phyloP scores from a whole-genome alignment of 2,888 invertebrate species.

The Caradrina kadenii region DNA sequence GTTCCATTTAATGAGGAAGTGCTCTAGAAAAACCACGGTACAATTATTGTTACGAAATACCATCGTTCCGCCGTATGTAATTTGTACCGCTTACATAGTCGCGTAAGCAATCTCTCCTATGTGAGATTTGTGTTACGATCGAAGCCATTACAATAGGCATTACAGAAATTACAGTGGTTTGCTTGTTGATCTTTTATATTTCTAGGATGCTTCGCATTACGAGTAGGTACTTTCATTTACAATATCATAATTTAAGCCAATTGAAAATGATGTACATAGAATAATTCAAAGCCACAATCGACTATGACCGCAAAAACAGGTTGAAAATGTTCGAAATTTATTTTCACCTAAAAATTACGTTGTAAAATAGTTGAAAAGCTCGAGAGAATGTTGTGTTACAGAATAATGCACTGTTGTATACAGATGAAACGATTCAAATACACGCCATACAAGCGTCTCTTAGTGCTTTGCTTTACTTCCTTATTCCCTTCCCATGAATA shows the following conservation, averaged over 20 bases:
- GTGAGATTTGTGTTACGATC: constrained; percentile 56
- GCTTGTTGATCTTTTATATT: constrained; percentile 11
- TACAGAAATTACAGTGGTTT: constrained; percentile 28
- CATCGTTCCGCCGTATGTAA: constrained; percentile 69
- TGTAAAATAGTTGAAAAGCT: not conserved
- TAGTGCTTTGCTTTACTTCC: constrained; percentile 48
- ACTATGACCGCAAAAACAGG: constrained; percentile 9
- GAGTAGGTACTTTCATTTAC: constrained; percentile 30
- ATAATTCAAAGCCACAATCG: constrained; percentile 10
- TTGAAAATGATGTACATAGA: constrained; percentile 6
- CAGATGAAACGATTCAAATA: constrained; percentile 41
- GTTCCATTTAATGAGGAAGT: constrained; percentile 87
- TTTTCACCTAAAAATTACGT: not conserved
- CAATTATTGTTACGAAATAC: constrained; percentile 83
- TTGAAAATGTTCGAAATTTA: not conserved
- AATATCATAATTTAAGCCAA: constrained; percentile 15
- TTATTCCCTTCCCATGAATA: constrained; percentile 63
- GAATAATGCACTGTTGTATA: constrained; percentile 6
- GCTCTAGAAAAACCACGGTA: constrained; percentile 85
- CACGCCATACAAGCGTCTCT: constrained; percentile 22
- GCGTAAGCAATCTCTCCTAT: constrained; percentile 65
- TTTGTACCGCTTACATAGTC: constrained; percentile 72
- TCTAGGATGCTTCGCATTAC: constrained; percentile 6
- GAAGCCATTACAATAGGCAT: constrained; percentile 41
- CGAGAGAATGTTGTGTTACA: constrained; percentile 1